Base-by-base conservation (phyloP, 2,113 vertebrate species). In the Brachypodius melanocephalos region DNA sequence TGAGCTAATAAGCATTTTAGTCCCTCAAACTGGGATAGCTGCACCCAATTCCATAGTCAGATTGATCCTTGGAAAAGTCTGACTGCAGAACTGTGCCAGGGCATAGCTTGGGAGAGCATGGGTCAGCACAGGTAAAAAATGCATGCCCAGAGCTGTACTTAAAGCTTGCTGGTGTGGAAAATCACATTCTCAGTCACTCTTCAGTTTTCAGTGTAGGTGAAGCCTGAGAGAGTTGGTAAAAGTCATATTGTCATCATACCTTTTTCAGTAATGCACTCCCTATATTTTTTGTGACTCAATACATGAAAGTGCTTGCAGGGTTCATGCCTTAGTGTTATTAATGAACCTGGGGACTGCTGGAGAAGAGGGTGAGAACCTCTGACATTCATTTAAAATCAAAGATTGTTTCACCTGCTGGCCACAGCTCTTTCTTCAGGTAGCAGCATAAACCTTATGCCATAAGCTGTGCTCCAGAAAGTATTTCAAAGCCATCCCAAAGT, bases 401-500 rank as follows among this genome's bases (percentile, higher is more conserved):
- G 58, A 80, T 88, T 66, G 49, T 75, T 92, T 85, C 72, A 85
- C 67, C 71, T 80, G 78, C 65, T 77, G 82, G 67, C 69, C 71
- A 38, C 51, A 45, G 42, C 59, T 96, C 91, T 95, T 66, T 78
- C 54, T 95, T 89, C 45, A 38, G 67, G 73, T 89, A 83, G 29
- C 49, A 54, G 5, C 10, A 5, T 43, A 80, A 61, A 24, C n/a
- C 25, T 68, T 81, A 32, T 52, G 17, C 66, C 40, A 29, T 66
- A 69, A 91, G 68, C 82, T 52, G 17, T 82, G 38, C 29, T 77
- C 54, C 29, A 69, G 43, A 69, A 94, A 73, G 54, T 82, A 46
- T 88, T 90, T 93, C 67, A 90, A 91, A 96, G 54, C 34, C n/a
- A 62, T 85, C n/a, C 66, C 49, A 40, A 85, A 91, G 43, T 82